These are phyloP conservation scores for Tolypeutes matacus DNA, from an alignment of 2,797 vertebrate species.

Conservation along the genomic window DNA sequence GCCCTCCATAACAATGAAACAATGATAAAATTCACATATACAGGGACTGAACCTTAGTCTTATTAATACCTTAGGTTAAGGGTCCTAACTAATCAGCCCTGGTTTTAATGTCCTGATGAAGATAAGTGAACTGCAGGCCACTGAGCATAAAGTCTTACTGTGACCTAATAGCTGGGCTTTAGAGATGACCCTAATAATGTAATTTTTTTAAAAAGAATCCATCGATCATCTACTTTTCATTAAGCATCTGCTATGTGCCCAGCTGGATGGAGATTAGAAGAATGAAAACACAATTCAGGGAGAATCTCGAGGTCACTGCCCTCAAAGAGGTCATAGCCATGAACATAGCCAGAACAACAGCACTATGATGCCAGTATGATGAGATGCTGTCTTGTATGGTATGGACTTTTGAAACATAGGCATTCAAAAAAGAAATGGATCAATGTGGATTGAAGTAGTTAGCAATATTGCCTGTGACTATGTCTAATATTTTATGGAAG, in stretches of 20 bases:
- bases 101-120: not conserved
- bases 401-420: conserved; percentile 3
- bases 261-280: not conserved
- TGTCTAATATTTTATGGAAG: conserved; percentile 21
- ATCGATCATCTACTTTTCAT: conserved; percentile 30
- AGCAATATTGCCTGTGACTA: not conserved
- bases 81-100: not conserved
- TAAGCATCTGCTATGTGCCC: conserved; percentile 1
- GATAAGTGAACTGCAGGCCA: not conserved
- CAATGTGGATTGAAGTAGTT: not conserved
- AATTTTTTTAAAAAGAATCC: not conserved
- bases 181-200: conserved; percentile 36
- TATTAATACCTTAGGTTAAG: conserved; percentile 1
- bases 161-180: conserved; percentile 25
- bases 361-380: not conserved
- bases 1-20: conserved; percentile 8
- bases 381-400: not conserved
- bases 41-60: not conserved
- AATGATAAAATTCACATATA: conserved; percentile 57
- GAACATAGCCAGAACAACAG: not conserved
- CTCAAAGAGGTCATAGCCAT: not conserved
- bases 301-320: not conserved
- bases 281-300: not conserved
- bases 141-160: not conserved
- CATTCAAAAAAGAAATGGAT: not conserved